Conservation (phyloP, 2,888 invertebrate genomes). For the Nemotelus pantherinus region DNA sequence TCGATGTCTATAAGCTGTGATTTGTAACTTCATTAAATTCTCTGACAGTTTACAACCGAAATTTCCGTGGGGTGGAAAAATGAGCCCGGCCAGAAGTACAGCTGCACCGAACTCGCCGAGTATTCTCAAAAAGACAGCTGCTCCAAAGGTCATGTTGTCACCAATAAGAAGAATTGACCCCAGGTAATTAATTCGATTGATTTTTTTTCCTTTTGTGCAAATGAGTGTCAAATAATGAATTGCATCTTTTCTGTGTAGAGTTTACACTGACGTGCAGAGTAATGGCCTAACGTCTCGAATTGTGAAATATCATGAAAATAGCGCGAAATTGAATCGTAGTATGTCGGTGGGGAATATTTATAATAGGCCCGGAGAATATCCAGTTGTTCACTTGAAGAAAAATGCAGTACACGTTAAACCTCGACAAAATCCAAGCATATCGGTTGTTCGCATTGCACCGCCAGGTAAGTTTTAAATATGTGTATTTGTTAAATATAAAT, state of each 20-base stretch:
- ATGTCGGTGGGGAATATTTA: conserved; percentile 61
- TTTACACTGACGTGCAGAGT: conserved; percentile 67
- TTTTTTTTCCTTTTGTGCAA: neutral
- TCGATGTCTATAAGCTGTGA: neutral
- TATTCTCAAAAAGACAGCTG: neutral
- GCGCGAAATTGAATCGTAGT: conserved; percentile 59
- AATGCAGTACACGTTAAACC: conserved; percentile 61
- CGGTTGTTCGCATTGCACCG: conserved; percentile 61
- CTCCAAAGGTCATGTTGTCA: conserved; percentile 30
- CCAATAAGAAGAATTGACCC: conserved; percentile 56
- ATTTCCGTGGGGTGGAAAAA: conserved; percentile 55
- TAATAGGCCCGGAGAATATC: conserved; percentile 65
- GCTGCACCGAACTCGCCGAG: conserved; percentile 40
- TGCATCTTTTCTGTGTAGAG: conserved; percentile 52
- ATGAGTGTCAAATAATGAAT: neutral
- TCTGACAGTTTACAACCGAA: conserved; percentile 48
- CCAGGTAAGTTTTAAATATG: conserved; percentile 55
- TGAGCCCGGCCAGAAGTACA: conserved; percentile 52
- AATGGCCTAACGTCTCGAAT: conserved; percentile 67
- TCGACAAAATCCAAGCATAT: conserved; percentile 53
- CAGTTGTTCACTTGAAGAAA: conserved; percentile 67
- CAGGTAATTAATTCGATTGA: conserved; percentile 55
- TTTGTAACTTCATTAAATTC: neutral
- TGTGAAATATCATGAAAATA: conserved; percentile 65
- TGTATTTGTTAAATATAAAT: neutral